These are phyloP conservation scores for Hirundo rustica DNA, from an alignment of 2,797 vertebrate species.

Conservation along the genomic window DNA sequence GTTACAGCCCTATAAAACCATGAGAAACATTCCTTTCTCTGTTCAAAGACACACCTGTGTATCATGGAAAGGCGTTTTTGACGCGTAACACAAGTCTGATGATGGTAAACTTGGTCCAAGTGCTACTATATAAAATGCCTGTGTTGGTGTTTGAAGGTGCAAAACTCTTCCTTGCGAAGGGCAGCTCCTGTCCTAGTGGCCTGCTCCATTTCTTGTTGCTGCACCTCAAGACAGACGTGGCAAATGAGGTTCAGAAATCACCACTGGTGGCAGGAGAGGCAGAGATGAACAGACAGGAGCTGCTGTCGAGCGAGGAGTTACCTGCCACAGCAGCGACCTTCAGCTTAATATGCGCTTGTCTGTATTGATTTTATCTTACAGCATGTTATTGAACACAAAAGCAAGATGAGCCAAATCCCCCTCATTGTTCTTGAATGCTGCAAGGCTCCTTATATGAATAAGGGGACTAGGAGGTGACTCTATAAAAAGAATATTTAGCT, in stretches of 20 bases:
- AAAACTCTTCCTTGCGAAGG: background rate
- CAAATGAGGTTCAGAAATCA: background rate
- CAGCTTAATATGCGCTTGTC: constrained; percentile 31
- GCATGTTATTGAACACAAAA: constrained; percentile 26
- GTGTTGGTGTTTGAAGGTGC: background rate
- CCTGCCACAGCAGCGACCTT: constrained; percentile 32
- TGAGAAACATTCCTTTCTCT: background rate
- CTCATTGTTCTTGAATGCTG: constrained; percentile 39
- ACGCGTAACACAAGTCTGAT: background rate
- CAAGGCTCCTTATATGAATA: constrained; percentile 12
- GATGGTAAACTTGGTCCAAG: background rate
- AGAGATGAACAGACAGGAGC: background rate
- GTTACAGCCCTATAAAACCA: background rate
- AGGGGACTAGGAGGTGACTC: constrained; percentile 47
- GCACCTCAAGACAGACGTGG: fast-evolving
- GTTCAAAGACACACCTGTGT: background rate
- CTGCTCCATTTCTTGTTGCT: background rate
- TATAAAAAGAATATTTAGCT: constrained; percentile 62
- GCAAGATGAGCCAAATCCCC: constrained; percentile 18
- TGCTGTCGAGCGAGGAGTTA: background rate
- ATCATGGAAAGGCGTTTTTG: background rate
- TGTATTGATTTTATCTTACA: constrained; percentile 46
- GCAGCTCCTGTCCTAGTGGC: fast-evolving
- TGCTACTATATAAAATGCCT: fast-evolving
- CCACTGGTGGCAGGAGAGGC: background rate